Base-by-base conservation (phyloP, 1,140 invertebrate species). In the Aradophagus sp. region DNA sequence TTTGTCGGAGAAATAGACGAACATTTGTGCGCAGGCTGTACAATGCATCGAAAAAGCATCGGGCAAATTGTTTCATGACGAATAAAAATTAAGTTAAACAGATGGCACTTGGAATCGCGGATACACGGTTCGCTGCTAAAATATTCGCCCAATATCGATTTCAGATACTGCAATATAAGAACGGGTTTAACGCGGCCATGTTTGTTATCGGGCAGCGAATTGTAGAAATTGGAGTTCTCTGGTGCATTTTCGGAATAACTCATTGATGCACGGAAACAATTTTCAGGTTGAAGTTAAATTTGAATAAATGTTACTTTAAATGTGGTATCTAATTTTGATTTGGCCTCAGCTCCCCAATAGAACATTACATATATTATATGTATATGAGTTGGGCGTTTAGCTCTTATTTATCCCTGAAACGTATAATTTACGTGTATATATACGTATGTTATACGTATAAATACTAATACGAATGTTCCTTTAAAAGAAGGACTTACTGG, bases 81-180 rank as follows among this genome's bases (percentile, higher is more conserved):
- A 47, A 39, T 39, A 14, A 42, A 55, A 55, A 55, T 55, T 34
- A 42, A 42, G 44, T 59, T 48, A 48, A 48, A 59, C 44, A 39
- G 16, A 32, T 39, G 44, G 35, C 48, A 52, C 39, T 39, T 7
- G n/a, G 8, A 17, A 38, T 11, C 11, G 23, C 23, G 20, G 32
- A 6, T 36, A 47, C 12, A 38, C 20, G 27, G 7, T 20, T 15
- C 15, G 32, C 17, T 11, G 42, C 34, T 47, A 32, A 59, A 59
- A 59, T 48, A 47, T 59, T 59, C 35, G 42, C 5, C 15, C 15
- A 13, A 1, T 59, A 59, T 59, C 42, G 55, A 59, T 59, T 59
- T 47, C 55, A 15, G 55, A 59, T 59, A 47, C 4, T 26, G 34
- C 42, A 59, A 47, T 47, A 39, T 59, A 59, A 59, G 42, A 48